Base-by-base conservation (phyloP, 2,113 vertebrate genomes). In the Catagonus wagneri region DNA sequence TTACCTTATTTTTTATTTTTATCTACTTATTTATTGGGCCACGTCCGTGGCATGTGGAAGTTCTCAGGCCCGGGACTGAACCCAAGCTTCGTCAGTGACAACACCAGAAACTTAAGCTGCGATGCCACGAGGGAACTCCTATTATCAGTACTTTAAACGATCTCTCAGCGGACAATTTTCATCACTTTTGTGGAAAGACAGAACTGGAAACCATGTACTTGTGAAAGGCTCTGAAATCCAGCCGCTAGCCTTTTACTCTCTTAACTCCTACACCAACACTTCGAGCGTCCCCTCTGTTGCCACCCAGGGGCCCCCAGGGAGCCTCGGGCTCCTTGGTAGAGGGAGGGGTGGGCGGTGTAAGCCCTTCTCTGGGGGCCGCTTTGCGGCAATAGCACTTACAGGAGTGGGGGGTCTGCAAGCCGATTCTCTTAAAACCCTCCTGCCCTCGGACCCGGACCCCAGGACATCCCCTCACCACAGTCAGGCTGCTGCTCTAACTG, bases 391-490 rank as follows among this genome's bases (percentile, higher is more conserved):
- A 50, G 78, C 65, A 27, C 25, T 66, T 29, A 6, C 0, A 11
- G 71, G 15, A 63, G 66, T 2, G 65, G 34, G 69, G 13, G 34
- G n/a, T 27, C 74, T 87, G 54, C 72, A 74, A 23, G 44, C 6
- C 1, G 65, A 85, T 12, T 34, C 14, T 52, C n/a, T 65, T 78
- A 44, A 23, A 88, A 65, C 22, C 58, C 32, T n/a, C 39, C 74
- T 69, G 27, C 52, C 65, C 61, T 22, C 0, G 9, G 6, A 7
- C 34, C 6, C 0, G 9, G 6, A 7, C 34, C 6, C 66, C 29
- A 25, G 6, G 34, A 7, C 13, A 20, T 16, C 74, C 83, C 60
- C 7, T 76, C 3, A 52, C 76, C 32, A 7, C n/a, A 44, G 44
- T 44, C 11, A 7, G 29, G 32, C 7, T 4, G 1, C 52, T 58